These are phyloP conservation scores for Drosophila testacea DNA, from an alignment of 2,888 invertebrate species.

Conservation along the genomic window DNA sequence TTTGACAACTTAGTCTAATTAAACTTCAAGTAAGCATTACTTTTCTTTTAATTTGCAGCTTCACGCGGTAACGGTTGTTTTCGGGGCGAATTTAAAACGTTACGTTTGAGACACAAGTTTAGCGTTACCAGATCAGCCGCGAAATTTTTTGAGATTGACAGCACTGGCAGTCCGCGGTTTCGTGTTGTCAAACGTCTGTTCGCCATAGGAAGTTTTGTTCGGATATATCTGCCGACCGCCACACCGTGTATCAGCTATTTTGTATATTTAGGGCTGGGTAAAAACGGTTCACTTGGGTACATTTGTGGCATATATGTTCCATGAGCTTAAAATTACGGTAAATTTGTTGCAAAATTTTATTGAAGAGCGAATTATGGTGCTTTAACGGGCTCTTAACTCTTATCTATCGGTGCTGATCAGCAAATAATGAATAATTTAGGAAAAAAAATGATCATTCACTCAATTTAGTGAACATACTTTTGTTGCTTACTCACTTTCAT, in stretches of 20 bases:
- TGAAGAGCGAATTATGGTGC: too few species aligned
- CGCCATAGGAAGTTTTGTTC: too few species aligned
- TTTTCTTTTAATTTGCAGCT: background rate
- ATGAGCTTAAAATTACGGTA: too few species aligned
- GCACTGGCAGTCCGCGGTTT: conserved; percentile 7
- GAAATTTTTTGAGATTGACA: background rate
- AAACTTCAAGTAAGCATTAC: background rate
- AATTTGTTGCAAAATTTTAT: too few species aligned
- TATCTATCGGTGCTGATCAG: too few species aligned
- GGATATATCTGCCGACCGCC: conserved; percentile 18
- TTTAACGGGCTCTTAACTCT: too few species aligned
- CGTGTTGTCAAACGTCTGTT: background rate
- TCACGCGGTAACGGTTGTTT: conserved; percentile 17
- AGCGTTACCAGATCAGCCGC: conserved; percentile 7
- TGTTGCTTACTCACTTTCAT: background rate
- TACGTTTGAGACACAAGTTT: background rate
- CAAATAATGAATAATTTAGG: too few species aligned
- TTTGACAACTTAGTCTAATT: background rate
- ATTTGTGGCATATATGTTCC: too few species aligned
- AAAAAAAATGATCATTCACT: too few species aligned
- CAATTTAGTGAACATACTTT: too few species aligned
- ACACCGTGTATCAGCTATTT: background rate
- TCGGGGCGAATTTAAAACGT: background rate
- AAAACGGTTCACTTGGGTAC: too few species aligned
- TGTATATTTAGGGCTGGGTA: too few species aligned